Evolutionary conservation across 2,888 invertebrate genomes (phyloP), one percentile per base, ranked within the genome.

Genomic region (Eristalis tenax): DNA sequence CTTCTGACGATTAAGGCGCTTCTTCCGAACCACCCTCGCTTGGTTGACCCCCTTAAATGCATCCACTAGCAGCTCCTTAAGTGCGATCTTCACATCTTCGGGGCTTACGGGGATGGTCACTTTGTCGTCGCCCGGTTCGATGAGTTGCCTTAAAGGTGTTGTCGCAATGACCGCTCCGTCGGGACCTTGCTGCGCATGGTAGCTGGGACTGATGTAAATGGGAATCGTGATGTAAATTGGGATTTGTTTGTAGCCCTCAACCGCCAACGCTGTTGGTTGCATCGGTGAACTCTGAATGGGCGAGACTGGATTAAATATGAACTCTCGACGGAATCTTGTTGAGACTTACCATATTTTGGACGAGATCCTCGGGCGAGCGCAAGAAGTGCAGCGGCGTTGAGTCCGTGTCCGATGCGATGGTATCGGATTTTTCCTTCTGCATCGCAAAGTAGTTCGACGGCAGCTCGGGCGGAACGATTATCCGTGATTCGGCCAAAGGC

Each of bases 171-270:
- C 38, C 18, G 73, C 38, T 64, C 70, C 82, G 26, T 74, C 50
- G 50, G 50, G 50, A 18, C 50, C 50, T 5, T 50, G 50, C 50
- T 50, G 50, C 18, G 50, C 40, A 6, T 69, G 75, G 26, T 38
- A 15, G 5, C 63, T 50, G 4, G 68, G 63, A 22, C 40, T 50
- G 11, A 87, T 75, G 32, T 71, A 76, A 13, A 87, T 83, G 0
- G 87, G 87, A 40, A 87, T 87, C 0, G 87, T 87, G 10, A 87
- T 87, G 13, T 83, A 87, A 38, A 87, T 83, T 0, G 87, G 83
- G 23, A 35, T 65, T 64, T 87, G 83, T 32, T 80, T 83, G 57
- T 57, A 76, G 23, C 79, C 76, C 15, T 83, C 79, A 32, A 87
- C 64, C 3, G 71, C 32, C 8, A 80, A 5, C 4, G 75, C 6